phyloP scores from a whole-genome alignment of 2,888 invertebrate species.

The Cotesia congregata region DNA sequence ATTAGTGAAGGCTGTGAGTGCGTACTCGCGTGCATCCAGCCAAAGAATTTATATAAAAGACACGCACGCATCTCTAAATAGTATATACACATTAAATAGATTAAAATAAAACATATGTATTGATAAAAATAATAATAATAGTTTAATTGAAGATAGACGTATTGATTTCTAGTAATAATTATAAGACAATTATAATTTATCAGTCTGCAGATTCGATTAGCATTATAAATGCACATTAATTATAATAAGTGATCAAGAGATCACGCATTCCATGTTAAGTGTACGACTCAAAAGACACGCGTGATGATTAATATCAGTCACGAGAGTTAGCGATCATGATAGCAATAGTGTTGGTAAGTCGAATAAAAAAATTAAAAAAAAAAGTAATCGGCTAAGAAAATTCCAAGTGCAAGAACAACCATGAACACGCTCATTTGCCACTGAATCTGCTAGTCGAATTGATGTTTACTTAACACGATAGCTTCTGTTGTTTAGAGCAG shows the following conservation, averaged over 20 bases:
- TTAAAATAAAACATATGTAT: not conserved
- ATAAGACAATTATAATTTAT: not conserved
- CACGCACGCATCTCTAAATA: constrained; percentile 41
- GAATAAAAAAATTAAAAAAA: not conserved
- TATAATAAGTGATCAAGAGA: not conserved
- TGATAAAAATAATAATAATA: not conserved
- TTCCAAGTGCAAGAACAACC: not conserved
- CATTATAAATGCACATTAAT: not conserved
- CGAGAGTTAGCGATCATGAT: not conserved
- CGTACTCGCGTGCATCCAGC: constrained; percentile 50
- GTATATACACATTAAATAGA: not conserved
- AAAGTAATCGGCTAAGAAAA: not conserved
- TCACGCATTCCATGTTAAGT: not conserved
- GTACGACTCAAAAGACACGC: not conserved
- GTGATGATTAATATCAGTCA: not conserved
- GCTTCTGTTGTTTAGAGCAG: not conserved
- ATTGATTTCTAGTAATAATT: not conserved
- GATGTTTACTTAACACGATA: not conserved
- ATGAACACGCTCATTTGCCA: not conserved
- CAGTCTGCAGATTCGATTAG: not conserved
- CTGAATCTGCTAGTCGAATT: not conserved
- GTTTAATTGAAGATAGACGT: not conserved
- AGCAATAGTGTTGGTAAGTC: not conserved
- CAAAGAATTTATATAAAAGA: constrained; percentile 38
- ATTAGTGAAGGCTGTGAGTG: constrained; percentile 53